These are phyloP conservation scores for Erpetoichthys calabaricus DNA, from an alignment of 2,797 vertebrate species.

Conservation along the genomic window DNA sequence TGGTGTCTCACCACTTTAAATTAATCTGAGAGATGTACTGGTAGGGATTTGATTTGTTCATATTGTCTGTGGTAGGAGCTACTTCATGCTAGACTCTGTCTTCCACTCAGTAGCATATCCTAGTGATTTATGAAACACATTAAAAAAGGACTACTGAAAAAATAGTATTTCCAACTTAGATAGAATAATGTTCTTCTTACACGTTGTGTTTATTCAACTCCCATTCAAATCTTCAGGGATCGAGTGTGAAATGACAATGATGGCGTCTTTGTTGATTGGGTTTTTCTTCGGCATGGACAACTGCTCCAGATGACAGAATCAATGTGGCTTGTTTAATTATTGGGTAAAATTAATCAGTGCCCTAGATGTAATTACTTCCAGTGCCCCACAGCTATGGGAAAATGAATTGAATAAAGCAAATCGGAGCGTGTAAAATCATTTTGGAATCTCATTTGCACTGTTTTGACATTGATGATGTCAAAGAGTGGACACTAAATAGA, in stretches of 20 bases:
- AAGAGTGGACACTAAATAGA: background rate
- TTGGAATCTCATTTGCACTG: slow-evolving; percentile 25
- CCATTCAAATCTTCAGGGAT: slow-evolving; percentile 44
- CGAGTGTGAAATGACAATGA: slow-evolving; percentile 31
- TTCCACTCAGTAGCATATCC: slow-evolving; percentile 2
- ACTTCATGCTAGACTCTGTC: slow-evolving; percentile 2
- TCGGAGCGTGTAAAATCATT: slow-evolving; percentile 28
- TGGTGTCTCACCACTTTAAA: too few species aligned
- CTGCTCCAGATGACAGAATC: slow-evolving; percentile 39
- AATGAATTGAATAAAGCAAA: slow-evolving; percentile 38
- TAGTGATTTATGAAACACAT: slow-evolving; percentile 31
- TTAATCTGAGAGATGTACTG: too few species aligned
- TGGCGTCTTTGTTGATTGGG: background rate
- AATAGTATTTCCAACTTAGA: slow-evolving; percentile 42
- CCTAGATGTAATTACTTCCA: slow-evolving; percentile 49
- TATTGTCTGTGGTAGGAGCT: background rate
- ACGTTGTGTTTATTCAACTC: slow-evolving; percentile 59
- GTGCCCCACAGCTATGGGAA: slow-evolving; percentile 46
- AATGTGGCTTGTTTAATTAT: slow-evolving; percentile 67
- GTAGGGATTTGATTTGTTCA: too few species aligned
- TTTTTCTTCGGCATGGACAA: background rate
- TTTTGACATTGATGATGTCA: slow-evolving; percentile 18
- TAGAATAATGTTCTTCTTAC: slow-evolving; percentile 52
- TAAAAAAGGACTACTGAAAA: slow-evolving; percentile 35
- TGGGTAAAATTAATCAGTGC: slow-evolving; percentile 56